phyloP scores from a whole-genome alignment of 1,140 invertebrate species.

The Yoshiicerus persimilis region DNA sequence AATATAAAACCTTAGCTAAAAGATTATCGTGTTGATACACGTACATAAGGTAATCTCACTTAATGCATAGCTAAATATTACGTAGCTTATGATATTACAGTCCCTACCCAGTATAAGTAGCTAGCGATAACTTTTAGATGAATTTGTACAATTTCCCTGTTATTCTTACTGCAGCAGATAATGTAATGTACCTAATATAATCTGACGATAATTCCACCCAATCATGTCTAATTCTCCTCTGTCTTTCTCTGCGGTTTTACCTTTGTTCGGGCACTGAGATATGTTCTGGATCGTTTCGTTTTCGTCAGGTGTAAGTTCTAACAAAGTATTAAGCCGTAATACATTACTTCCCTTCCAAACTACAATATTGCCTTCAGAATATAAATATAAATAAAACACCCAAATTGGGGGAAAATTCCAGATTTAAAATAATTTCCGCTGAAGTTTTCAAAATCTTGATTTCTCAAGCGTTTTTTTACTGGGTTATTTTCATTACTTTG shows the following conservation, averaged over 20 bases:
- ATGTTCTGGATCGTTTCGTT: background rate
- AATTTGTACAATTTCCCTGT: background rate
- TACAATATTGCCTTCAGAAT: too few species aligned
- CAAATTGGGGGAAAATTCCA: too few species aligned
- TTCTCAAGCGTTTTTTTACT: too few species aligned
- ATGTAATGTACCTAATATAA: background rate
- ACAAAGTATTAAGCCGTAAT: background rate
- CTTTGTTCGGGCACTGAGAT: background rate
- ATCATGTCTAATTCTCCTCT: background rate
- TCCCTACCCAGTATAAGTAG: background rate
- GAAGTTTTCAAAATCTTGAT: too few species aligned
- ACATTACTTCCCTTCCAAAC: background rate
- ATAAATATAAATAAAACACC: too few species aligned
- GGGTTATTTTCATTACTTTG: too few species aligned
- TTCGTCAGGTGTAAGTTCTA: background rate
- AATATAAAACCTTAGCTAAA: background rate
- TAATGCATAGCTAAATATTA: too few species aligned
- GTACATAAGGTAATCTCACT: background rate
- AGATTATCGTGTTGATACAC: background rate
- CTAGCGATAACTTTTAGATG: background rate
- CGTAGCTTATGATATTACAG: too few species aligned
- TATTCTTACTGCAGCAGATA: background rate
- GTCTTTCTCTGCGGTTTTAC: background rate
- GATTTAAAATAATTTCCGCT: too few species aligned
- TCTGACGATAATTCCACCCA: conserved; percentile 2